phyloP scores from a whole-genome alignment of 1,140 invertebrate genomes.

The Drosophila repleta region DNA sequence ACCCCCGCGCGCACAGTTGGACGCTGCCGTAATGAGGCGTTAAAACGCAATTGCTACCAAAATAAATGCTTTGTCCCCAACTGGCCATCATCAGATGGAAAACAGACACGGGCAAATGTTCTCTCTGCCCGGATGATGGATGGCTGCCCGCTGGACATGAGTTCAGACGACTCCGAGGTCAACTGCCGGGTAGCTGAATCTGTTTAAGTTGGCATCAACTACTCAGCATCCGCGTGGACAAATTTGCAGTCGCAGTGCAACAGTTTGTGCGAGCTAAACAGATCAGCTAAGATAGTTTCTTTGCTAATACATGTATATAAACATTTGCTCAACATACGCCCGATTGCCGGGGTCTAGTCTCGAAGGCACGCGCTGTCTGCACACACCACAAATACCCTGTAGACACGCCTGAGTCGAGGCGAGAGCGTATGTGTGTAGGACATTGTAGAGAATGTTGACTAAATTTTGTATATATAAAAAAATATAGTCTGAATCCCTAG shows the following conservation, averaged over 20 bases:
- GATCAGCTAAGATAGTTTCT: neutral
- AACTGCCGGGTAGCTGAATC: neutral
- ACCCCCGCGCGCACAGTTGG: slow-evolving; percentile 19
- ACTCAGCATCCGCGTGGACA: neutral
- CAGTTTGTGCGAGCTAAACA: slow-evolving; percentile 8
- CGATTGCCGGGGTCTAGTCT: neutral
- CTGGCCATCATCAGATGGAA: slow-evolving; percentile 14
- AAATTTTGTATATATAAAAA: too few relatives aligned
- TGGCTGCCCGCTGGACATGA: slow-evolving; percentile 20
- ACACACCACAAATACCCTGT: too few relatives aligned
- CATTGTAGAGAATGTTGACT: too few relatives aligned
- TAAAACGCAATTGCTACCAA: slow-evolving; percentile 17
- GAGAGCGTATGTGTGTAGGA: too few relatives aligned
- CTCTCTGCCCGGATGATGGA: slow-evolving; percentile 57
- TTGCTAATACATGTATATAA: neutral
- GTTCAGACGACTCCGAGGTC: neutral
- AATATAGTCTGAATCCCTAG: too few relatives aligned
- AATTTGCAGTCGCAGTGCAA: slow-evolving; percentile 4
- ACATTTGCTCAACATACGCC: neutral
- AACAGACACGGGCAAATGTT: slow-evolving; percentile 45
- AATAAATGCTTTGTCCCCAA: slow-evolving; percentile 16
- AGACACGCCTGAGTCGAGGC: too few relatives aligned
- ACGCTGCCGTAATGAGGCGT: slow-evolving; percentile 17
- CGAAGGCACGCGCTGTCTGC: too few relatives aligned
- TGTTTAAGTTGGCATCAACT: too few relatives aligned